Conservation (phyloP, 2,888 invertebrate genomes). For the Brenthis daphne region DNA sequence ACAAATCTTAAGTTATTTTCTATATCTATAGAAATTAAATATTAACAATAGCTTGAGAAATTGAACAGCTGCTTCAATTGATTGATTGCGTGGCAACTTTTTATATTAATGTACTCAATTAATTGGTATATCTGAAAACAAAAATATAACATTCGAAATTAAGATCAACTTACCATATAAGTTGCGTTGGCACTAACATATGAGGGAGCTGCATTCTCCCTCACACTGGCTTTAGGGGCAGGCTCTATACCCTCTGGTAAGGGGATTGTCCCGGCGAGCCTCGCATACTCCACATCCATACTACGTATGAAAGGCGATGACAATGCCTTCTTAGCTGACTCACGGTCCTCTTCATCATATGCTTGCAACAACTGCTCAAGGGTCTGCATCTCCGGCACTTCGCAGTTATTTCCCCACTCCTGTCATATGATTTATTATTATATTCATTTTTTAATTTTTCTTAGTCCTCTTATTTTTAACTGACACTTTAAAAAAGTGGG, state of each 20-base stretch:
- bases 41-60: too few relatives aligned
- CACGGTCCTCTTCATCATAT: constrained; percentile 93
- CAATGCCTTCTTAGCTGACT: constrained; percentile 88
- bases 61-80: too few relatives aligned
- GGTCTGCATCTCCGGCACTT: constrained; percentile 90
- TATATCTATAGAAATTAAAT: too few relatives aligned
- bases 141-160: neutral
- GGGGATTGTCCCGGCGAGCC: constrained; percentile 65
- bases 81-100: too few relatives aligned
- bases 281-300: constrained; percentile 95
- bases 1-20: too few relatives aligned
- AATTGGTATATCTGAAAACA: too few relatives aligned
- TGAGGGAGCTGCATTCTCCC: constrained; percentile 87
- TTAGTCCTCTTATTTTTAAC: neutral
- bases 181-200: constrained; percentile 68
- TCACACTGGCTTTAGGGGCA: constrained; percentile 82
- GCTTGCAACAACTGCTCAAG: constrained; percentile 89
- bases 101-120: too few relatives aligned
- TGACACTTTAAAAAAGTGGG: too few relatives aligned
- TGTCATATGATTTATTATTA: constrained; percentile 35
- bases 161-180: constrained; percentile 22
- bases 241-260: constrained; percentile 64
- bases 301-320: constrained; percentile 92
- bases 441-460: neutral
- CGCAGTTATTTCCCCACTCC: constrained; percentile 94